phyloP scores from a whole-genome alignment of 2,888 invertebrate species.

The Agonum fuliginosum region DNA sequence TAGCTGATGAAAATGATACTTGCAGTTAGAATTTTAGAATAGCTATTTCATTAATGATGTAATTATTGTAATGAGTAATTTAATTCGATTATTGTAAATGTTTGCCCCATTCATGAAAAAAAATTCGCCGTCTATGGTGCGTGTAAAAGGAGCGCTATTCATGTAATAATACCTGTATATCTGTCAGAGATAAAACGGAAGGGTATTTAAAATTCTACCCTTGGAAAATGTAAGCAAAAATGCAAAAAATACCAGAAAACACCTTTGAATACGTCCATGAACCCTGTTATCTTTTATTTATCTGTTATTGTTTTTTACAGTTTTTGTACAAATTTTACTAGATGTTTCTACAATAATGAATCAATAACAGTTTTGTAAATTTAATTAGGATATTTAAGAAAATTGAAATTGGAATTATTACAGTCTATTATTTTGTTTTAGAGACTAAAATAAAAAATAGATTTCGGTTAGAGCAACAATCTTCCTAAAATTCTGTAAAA shows the following conservation, averaged over 20 bases:
- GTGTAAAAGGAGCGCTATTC: background rate
- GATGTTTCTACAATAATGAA: background rate
- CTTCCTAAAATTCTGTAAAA: no score
- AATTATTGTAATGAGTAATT: no score
- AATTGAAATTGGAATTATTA: no score
- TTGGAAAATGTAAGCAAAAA: constrained; percentile 25
- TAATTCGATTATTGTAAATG: background rate
- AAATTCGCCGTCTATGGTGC: background rate
- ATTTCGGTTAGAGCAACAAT: no score
- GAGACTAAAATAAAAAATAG: no score
- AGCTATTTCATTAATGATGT: no score
- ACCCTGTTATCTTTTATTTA: background rate
- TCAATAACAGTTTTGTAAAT: background rate
- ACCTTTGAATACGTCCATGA: background rate
- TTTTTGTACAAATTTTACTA: background rate
- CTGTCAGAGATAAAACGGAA: constrained; percentile 32
- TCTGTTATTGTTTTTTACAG: background rate
- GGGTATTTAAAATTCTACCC: background rate
- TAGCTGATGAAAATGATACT: no score
- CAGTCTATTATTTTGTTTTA: no score
- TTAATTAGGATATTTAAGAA: no score
- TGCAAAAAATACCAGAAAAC: no score
- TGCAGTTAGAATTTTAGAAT: no score
- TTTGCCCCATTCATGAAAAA: background rate
- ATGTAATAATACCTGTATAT: constrained; percentile 33